Evolutionary conservation across 2,888 invertebrate genomes (phyloP).

Genomic region (Heliconius ismenius): DNA sequence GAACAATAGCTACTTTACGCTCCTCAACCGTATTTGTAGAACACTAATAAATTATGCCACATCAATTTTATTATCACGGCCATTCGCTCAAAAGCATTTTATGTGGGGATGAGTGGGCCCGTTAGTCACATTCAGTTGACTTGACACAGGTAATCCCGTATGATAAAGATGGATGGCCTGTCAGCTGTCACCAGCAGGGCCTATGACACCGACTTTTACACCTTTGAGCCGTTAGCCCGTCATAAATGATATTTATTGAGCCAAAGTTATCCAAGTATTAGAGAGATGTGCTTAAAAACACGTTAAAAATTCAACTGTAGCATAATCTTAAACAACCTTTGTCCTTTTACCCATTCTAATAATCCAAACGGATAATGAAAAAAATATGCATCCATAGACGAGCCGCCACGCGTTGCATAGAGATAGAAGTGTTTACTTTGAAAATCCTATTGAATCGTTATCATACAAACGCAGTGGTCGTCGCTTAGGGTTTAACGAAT

Average conservation of each 20-base stretch:
- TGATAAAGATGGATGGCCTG: slow-evolving; percentile 21
- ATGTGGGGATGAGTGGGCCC: slow-evolving; percentile 53
- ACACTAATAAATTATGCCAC: slow-evolving; percentile 18
- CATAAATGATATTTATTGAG: slow-evolving; percentile 12
- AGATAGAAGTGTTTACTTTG: slow-evolving; percentile 55
- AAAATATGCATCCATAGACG: not conserved
- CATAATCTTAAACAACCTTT: too few relatives aligned
- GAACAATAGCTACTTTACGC: not conserved
- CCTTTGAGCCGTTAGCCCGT: slow-evolving; percentile 13
- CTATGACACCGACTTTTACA: slow-evolving; percentile 23
- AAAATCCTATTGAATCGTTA: slow-evolving; percentile 69
- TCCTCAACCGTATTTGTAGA: not conserved
- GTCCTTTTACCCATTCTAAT: not conserved
- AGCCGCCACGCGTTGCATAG: slow-evolving; percentile 24
- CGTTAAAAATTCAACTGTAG: too few relatives aligned
- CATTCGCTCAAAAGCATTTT: slow-evolving; percentile 49
- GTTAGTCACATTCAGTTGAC: slow-evolving; percentile 60
- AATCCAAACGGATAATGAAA: not conserved
- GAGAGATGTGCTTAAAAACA: not conserved
- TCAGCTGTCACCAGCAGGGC: slow-evolving; percentile 14
- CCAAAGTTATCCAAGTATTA: not conserved
- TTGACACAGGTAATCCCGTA: slow-evolving; percentile 40
- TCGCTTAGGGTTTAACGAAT: slow-evolving; percentile 76
- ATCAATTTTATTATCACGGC: slow-evolving; percentile 25
- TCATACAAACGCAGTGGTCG: slow-evolving; percentile 71